Evolutionary conservation across 2,888 invertebrate genomes (phyloP), one percentile per base, ranked within the genome.

Genomic region (Gymnocheta viridis): DNA sequence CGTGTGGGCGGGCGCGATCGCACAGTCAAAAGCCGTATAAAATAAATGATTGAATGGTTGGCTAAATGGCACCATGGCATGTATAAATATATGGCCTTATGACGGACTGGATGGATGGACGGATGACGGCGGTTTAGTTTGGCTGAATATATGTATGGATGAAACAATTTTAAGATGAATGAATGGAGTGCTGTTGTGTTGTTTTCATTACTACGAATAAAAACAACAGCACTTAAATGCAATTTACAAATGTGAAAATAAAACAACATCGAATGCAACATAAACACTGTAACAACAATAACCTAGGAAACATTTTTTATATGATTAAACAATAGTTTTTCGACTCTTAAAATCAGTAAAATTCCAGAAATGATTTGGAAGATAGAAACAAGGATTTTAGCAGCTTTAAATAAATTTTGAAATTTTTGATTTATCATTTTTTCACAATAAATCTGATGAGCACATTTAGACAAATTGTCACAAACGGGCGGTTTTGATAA

Each of bases 201-300:
- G 19, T 47, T 79, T 72, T 79, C 22, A 54, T 77, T 77, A 38
- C 44, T 70, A 69, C 19, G 22, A 80, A 79, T 74, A 69, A 86
- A 85, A 85, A 86, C 82, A 85, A 87, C 87, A 88, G 88, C 88
- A 89, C 89, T 89, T 89, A 86, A 89, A 88, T 88, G 85, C 86
- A 86, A 87, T 88, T 89, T 88, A 87, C 86, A 85, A 87, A 82
- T 69, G 82, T 82, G 80, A 85, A 82, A 87, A 87, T 82, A 87
- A 82, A 86, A 62, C 58, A 72, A 80, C 58, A 56, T 22, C 24
- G 24, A 60, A 49, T 60, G 56, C 44, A 22, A 69, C 58, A 85
- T n/a, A 73, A 66, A 70, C n/a, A 73, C 83, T 72, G 38, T 51
- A 73, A 38, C 5, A 41, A 29, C 10, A 54, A 73, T 60, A 62